These are phyloP conservation scores for Polyergus mexicanus DNA, from an alignment of 1,140 invertebrate species.

Conservation along the genomic window DNA sequence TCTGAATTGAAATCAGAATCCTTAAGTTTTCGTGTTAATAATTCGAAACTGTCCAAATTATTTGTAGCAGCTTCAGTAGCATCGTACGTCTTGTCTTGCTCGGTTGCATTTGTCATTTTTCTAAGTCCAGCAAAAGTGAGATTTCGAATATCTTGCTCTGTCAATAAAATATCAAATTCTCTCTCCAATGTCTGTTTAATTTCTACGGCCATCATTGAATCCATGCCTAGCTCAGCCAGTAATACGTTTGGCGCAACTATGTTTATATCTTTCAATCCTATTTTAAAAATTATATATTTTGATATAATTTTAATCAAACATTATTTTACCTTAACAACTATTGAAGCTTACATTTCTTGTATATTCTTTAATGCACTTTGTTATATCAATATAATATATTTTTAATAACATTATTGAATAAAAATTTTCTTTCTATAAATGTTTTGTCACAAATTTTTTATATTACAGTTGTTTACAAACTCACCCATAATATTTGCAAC, in stretches of 20 bases:
- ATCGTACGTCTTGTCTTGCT: constrained; percentile 45
- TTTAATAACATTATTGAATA: no score
- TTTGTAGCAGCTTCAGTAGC: constrained; percentile 1
- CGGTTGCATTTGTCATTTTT: constrained; percentile 78
- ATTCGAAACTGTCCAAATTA: constrained; percentile 75
- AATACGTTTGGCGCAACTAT: constrained; percentile 89
- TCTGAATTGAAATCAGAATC: constrained; percentile 62
- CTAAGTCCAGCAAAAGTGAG: constrained; percentile 87
- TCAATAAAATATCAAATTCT: constrained; percentile 90
- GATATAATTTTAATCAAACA: neutral
- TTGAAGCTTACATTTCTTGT: no score
- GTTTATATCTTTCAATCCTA: constrained; percentile 86
- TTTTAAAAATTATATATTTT: neutral
- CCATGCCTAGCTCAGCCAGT: constrained; percentile 92
- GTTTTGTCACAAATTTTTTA: no score
- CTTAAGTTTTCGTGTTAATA: constrained; percentile 80
- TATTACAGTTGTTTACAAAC: neutral
- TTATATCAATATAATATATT: no score
- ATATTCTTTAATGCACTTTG: no score
- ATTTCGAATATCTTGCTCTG: constrained; percentile 90
- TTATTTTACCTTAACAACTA: neutral
- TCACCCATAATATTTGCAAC: constrained; percentile 3
- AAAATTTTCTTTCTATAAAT: no score
- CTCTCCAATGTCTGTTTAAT: constrained; percentile 92
- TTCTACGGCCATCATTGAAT: constrained; percentile 94